Base-by-base conservation (phyloP, 2,113 vertebrate genomes). In the Aspidoscelis tigris region DNA sequence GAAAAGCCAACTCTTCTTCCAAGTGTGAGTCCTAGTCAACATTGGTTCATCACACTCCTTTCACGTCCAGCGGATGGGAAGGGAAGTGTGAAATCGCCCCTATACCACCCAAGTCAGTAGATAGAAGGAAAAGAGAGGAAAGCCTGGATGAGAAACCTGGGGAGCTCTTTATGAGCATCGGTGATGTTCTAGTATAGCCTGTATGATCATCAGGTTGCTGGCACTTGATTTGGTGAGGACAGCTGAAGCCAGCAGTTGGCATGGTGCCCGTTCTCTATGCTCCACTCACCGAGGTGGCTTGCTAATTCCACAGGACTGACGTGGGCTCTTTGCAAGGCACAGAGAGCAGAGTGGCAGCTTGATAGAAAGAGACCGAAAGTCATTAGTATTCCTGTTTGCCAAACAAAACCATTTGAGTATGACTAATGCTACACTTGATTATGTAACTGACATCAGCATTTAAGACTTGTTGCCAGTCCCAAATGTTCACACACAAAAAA, bases 371-470 rank as follows among this genome's bases (percentile, higher is more conserved):
- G 9, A 33, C 33, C 33, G 33, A 33, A 33, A 84, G 33, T 71
- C 66, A 70, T 84, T 78, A 77, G 76, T 71, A 71, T 78, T 58
- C 83, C 58, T 84, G 75, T 78, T 84, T 84, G 66, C 83, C 76
- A 78, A 84, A 71, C 75, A 71, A 44, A 53, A 61, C 50, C 69
- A 41, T 69, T 69, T 76, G 70, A 77, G 47, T 71, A 78, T 78
- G 68, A 84, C 66, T 78, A 71, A 77, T 61, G 53, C 10, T 11
- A 3, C 76, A n/a, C 53, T 84, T 68, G 66, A 78, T 70, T 61
- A 78, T 84, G 47, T 70, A 78, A 84, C 41, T 71, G 83, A 39
- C 75, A 78, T n/a, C 70, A 70, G 76, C 12, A 20, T 78, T 44
- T 58, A 78, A 41, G 66, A 50, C 33, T 70, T 71, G 66, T 53